Conservation (phyloP, 1,140 invertebrate species). For the Cyphomyrmex costatus region DNA sequence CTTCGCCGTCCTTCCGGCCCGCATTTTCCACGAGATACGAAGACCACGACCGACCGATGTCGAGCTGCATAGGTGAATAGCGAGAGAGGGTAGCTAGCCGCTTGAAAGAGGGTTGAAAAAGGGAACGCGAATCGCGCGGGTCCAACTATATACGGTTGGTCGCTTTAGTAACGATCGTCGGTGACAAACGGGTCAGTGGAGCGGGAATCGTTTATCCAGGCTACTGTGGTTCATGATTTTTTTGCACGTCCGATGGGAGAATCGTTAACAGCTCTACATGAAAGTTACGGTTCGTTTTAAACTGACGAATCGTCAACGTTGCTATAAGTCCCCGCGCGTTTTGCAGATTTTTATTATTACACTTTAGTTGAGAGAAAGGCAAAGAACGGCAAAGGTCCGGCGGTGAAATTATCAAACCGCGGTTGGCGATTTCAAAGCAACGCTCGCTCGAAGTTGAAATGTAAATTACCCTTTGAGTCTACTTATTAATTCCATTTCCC, state of each 20-base stretch:
- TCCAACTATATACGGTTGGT: slow-evolving; percentile 52
- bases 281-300: slow-evolving; percentile 29
- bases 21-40: slow-evolving; percentile 61
- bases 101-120: not conserved
- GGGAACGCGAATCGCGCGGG: not conserved
- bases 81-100: not conserved
- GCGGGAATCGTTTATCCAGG: slow-evolving; percentile 67
- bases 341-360: slow-evolving; percentile 51
- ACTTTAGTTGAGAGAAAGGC: not conserved
- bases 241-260: slow-evolving; percentile 42
- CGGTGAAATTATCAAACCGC: slow-evolving; percentile 36
- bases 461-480: slow-evolving; percentile 54
- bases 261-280: not conserved
- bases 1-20: not conserved
- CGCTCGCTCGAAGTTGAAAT: slow-evolving; percentile 43
- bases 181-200: slow-evolving; percentile 70
- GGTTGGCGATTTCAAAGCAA: slow-evolving; percentile 45
- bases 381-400: not conserved
- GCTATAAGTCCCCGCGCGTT: slow-evolving; percentile 22
- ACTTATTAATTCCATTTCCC: slow-evolving; percentile 58
- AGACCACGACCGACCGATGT: slow-evolving; percentile 35
- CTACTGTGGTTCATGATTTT: slow-evolving; percentile 63
- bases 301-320: slow-evolving; percentile 26
- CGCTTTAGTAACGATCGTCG: slow-evolving; percentile 68
- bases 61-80: slow-evolving; percentile 19